Evolutionary conservation across 2,113 vertebrate genomes (phyloP), one percentile per base, ranked within the genome.

Genomic region (Saccopteryx leptura): DNA sequence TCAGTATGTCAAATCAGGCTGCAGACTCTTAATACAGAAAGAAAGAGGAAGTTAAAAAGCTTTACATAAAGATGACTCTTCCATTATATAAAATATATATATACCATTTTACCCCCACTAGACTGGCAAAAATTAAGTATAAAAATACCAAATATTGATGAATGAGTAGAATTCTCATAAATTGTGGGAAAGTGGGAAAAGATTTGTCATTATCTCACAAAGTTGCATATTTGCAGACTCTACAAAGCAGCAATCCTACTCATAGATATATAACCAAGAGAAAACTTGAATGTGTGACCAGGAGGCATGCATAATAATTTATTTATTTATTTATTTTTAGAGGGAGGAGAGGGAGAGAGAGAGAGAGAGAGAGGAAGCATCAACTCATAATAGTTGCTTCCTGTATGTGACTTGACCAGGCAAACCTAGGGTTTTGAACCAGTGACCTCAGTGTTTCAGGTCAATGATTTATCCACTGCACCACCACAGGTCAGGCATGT

Each of bases 1-100:
- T 91, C 48, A 87, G 33, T 60, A 94, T 72, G 61, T 89, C 75
- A 93, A 93, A 84, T 90, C 48, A 93, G 87, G 66, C 75, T 90
- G 17, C 31, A 89, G 92, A 14, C 18, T 95, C 54, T 94, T 93
- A 88, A 92, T 75, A 76, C 52, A 86, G 52, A 91, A 94, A 96
- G 63, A 48, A 91, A 95, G 71, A 78, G 24, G 48, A 90, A 88
- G 74, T 94, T 90, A 48, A 83, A 95, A 91, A 93, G 33, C 7
- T 90, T 89, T 74, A 94, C 61, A 56, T 56, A 96, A 94, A 71
- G 39, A 79, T 93, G 50, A 93, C 39, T 92, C 33, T 78, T 92
- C 48, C 65, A 74, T 80, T 56, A 18, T 71, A 91, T 78, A 54
- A 87, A 89, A 88, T 82, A 96, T 91, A 46, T 66, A 80, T 19